These are phyloP conservation scores for human (Homo sapiens) DNA, from an alignment of 2,113 vertebrate genomes.

Conservation along the genomic window DNA sequence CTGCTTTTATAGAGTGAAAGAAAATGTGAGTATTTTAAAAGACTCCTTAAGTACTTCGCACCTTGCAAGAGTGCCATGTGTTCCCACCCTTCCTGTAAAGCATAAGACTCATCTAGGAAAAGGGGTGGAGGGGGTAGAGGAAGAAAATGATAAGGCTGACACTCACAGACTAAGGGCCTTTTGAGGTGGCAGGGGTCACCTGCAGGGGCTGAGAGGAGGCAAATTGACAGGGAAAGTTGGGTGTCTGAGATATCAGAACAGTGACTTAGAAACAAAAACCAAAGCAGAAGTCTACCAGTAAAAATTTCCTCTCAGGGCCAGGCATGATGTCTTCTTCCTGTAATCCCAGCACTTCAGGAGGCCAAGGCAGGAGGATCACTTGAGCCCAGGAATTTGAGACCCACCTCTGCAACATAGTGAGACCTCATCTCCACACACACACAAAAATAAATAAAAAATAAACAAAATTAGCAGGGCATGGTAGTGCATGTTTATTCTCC, in stretches of 20 bases:
- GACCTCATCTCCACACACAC: too few relatives aligned
- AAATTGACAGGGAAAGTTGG: neutral
- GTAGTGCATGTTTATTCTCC: too few relatives aligned
- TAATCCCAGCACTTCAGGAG: too few relatives aligned
- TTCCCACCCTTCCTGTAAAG: neutral
- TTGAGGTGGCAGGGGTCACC: neutral
- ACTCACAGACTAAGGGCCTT: too few relatives aligned
- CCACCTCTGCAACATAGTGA: too few relatives aligned
- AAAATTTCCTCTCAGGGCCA: neutral
- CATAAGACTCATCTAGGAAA: neutral
- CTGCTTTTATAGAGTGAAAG: neutral
- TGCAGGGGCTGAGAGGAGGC: neutral
- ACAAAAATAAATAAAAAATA: too few relatives aligned
- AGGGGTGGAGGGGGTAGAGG: neutral
- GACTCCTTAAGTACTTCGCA: neutral
- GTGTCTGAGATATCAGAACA: neutral
- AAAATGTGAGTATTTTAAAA: neutral
- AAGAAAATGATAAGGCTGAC: neutral
- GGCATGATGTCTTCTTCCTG: too few relatives aligned
- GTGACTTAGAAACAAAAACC: neutral
- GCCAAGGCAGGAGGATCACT: too few relatives aligned
- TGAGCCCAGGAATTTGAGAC: too few relatives aligned
- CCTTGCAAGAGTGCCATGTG: neutral
- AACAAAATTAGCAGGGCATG: too few relatives aligned
- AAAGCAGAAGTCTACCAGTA: neutral